Conservation (phyloP, 2,888 invertebrate species). For the Onthophagus sagittarius region DNA sequence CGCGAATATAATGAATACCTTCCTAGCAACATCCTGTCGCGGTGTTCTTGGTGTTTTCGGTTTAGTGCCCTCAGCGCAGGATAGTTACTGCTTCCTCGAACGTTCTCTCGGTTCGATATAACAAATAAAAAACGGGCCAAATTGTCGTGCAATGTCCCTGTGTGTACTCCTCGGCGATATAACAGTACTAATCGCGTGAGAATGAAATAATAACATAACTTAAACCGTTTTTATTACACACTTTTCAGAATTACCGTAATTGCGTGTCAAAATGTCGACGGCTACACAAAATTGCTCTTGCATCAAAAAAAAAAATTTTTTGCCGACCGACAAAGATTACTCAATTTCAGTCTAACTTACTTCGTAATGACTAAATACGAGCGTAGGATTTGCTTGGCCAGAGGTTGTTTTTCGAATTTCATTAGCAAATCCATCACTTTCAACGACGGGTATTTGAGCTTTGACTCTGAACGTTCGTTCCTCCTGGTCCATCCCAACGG, state of each 20-base stretch:
- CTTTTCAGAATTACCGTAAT: not conserved
- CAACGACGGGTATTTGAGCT: conserved; percentile 90
- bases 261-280: too few relatives aligned
- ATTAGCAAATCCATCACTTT: conserved; percentile 93
- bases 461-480: conserved; percentile 86
- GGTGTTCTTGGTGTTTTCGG: not conserved
- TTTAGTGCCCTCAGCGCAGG: conserved; percentile 1
- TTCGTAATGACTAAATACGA: conserved; percentile 98
- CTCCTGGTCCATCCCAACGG: conserved; percentile 87
- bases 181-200: not conserved
- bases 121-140: not conserved
- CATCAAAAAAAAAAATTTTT: not conserved
- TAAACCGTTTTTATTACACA: not conserved
- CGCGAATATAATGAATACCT: conserved; percentile 10
- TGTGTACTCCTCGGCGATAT: not conserved
- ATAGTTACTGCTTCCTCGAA: not conserved
- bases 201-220: not conserved
- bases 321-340: conserved; percentile 30
- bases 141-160: not conserved
- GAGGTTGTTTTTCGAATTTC: conserved; percentile 95
- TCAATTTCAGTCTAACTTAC: conserved; percentile 52
- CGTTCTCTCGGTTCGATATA: not conserved
- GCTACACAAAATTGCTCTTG: too few relatives aligned
- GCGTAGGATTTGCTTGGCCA: conserved; percentile 91
- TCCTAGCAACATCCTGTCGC: conserved; percentile 7